These are phyloP conservation scores for Blera fallax DNA, from an alignment of 2,888 invertebrate species.

Conservation along the genomic window DNA sequence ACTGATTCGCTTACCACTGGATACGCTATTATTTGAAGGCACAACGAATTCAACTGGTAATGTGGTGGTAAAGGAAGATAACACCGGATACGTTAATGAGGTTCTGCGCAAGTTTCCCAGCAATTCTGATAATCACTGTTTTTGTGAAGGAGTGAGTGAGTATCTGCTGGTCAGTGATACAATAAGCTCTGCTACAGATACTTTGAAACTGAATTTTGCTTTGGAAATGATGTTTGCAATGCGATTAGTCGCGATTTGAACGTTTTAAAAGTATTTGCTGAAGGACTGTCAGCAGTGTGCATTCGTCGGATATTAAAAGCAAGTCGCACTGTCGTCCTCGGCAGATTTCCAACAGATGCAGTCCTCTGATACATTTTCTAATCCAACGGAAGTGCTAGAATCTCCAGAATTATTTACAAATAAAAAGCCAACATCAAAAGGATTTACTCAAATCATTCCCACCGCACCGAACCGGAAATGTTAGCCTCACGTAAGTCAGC, in stretches of 20 bases:
- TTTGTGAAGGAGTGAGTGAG: not conserved
- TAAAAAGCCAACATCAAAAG: not conserved
- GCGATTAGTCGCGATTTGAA: not conserved
- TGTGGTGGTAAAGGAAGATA: not conserved
- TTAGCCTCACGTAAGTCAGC: constrained; percentile 37
- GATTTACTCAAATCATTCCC: constrained; percentile 16
- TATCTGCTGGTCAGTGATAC: not conserved
- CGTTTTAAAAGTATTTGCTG: not conserved
- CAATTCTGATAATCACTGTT: constrained; percentile 11
- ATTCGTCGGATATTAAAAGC: too few relatives aligned
- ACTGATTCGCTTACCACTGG: constrained; percentile 30
- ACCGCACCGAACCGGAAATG: constrained; percentile 27
- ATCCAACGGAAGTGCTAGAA: not conserved
- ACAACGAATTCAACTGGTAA: constrained; percentile 11
- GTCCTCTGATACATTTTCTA: not conserved
- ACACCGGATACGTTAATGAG: constrained; percentile 21
- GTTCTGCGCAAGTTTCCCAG: constrained; percentile 60
- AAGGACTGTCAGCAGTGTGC: too few relatives aligned
- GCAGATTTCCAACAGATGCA: too few relatives aligned
- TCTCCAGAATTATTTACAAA: not conserved
- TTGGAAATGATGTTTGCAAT: not conserved
- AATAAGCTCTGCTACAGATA: not conserved
- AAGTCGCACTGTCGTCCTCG: too few relatives aligned
- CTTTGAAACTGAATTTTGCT: not conserved
- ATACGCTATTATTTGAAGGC: constrained; percentile 25